Evolutionary conservation across 2,888 invertebrate species (phyloP), one percentile per base, ranked within the genome.

Genomic region (Omphaloscelis lunosa): DNA sequence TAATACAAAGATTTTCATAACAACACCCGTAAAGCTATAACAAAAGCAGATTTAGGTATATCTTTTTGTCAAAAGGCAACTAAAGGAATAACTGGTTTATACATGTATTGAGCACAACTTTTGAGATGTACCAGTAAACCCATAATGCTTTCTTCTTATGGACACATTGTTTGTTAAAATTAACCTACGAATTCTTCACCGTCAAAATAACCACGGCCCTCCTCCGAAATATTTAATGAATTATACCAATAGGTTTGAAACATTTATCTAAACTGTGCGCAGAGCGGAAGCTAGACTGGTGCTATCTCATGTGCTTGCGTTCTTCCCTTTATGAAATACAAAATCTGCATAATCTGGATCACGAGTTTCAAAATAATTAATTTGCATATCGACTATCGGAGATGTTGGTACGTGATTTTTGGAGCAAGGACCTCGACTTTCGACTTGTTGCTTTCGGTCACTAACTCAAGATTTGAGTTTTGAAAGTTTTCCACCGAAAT

Each of bases 261-360:
- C n/a, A 6, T 68, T 34, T 48, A 20, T 20, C 17, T 69, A 34
- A 51, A 34, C 23, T 77, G 9, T 27, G 15, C 23, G 27, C 17
- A 53, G 34, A 78, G 15, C 17, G 61, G n/a, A 79, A 51, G 20
- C 39, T 48, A 63, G 23, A 62, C 56, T 29, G 29, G 27, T 39
- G 23, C 12, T 53, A 34, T 69, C 45, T 56, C 17, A 39, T 48
- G 48, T 71, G 48, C 45, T 71, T 48, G 78, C 45, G 45, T 70
- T 6, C 45, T 27, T 48, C 12, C n/a, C 7, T 39, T 17, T n/a
- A 39, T 27, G 59, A 53, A 45, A 77, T 15, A 41, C 1, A 27
- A 34, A 29, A 58, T 29, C 27, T 59, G 17, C 11, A 1, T n/a
- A 39, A 1, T 39, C 17, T 45, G 23, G 41, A 41, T 27, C 39